Base-by-base conservation (phyloP, 2,113 vertebrate species). In the Macrotus californicus region DNA sequence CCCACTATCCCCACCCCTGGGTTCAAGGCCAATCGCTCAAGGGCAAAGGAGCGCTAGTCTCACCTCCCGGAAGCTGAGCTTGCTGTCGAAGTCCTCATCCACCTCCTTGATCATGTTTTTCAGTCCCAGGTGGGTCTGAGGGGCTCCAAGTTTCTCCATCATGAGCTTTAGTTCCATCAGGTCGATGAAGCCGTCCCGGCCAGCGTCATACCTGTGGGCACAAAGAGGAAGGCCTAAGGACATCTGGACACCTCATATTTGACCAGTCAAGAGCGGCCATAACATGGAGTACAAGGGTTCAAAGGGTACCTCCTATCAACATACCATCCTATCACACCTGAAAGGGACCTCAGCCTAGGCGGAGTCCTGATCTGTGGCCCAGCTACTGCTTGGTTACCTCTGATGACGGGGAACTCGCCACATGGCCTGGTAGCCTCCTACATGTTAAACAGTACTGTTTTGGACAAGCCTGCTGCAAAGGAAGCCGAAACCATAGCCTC, bases 81-180 rank as follows among this genome's bases (percentile, higher is more conserved):
- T 99, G 97, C 98, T 98, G 95, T 99, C 99, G 46, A 99, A 98
- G 96, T 99, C 99, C 95, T 99, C 99, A 0, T 99, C 99, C 94
- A 99, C 99, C 86, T 99, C 99, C 94, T 99, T 99, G 97, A 99
- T 99, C 99, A 99, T 99, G 98, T 99, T 99, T 96, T 99, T 99
- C 97, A 99, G 97, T 8, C 99, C 99, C 21, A 99, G 94, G 96
- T 99, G 99, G 0, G 99, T 99, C 98, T 99, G 99, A 0, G 99
- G 99, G 0, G 99, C 99, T 0, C 98, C 99, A 0, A 99, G 98
- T 79, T 99, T 99, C 96, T 99, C 99, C 99, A 99, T 99, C 99
- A 99, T 99, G 91, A 99, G 98, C 93, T 99, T 99, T 91, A 99
- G 98, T 96, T 99, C 99, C 99, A 99, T 99, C 76, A 99, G 97